These are phyloP conservation scores for Sebastiscus tertius DNA, from an alignment of 2,797 vertebrate genomes.

Conservation along the genomic window DNA sequence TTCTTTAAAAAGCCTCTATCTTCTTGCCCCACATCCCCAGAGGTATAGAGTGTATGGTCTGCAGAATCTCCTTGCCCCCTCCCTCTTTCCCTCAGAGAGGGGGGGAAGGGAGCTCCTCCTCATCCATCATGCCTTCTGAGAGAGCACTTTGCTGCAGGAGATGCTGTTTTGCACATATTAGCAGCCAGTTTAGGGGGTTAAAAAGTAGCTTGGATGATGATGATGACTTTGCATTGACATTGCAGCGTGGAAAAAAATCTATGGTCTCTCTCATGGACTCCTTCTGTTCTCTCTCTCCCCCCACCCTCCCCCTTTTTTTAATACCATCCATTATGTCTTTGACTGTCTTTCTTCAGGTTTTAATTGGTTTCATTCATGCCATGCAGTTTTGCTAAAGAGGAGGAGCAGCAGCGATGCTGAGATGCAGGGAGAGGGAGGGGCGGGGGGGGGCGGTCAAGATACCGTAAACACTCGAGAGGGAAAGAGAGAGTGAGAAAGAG, in stretches of 20 bases:
- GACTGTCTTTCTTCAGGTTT: constrained; percentile 54
- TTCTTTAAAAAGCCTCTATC: constrained; percentile 40
- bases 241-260: constrained; percentile 25
- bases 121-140: constrained; percentile 41
- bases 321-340: constrained; percentile 48
- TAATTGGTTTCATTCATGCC: constrained; percentile 79
- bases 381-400: constrained; percentile 80
- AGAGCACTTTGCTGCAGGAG: constrained; percentile 40
- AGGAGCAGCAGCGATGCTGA: constrained; percentile 70
- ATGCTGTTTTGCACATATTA: constrained; percentile 48
- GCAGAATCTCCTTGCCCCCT: constrained; percentile 33
- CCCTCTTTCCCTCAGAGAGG: constrained; percentile 34
- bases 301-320: constrained; percentile 12
- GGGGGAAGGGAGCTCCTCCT: constrained; percentile 34
- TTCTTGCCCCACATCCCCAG: constrained; percentile 56
- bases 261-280: constrained; percentile 12
- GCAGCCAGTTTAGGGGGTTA: constrained; percentile 33
- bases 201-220: constrained; percentile 33
- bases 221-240: constrained; percentile 45
- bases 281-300: neutral
- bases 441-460: constrained; percentile 3
- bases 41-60: constrained; percentile 62
- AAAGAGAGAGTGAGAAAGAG: constrained; percentile 59
- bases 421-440: constrained; percentile 40
- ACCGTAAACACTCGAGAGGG: constrained; percentile 35